Percentiles rank a stretch among this genome's conserved stretches.
Evolutionary conservation across 2,797 vertebrate genomes (phyloP).

Genomic region (Brachymystax lenok): DNA sequence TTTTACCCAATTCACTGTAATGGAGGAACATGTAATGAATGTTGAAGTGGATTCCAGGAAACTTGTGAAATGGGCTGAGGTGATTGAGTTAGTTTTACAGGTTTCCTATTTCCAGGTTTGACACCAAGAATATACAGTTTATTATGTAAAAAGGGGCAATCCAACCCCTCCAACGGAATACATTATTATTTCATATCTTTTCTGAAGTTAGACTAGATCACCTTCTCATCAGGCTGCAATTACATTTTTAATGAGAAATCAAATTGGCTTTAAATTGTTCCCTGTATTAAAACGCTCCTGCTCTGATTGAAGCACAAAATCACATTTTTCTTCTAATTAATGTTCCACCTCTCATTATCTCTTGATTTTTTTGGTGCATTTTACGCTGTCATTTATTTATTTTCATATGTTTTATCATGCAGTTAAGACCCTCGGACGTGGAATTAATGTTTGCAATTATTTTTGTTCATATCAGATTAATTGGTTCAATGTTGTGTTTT

Average conservation of each 20-base stretch:
- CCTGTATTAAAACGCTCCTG: slow-evolving; percentile 28
- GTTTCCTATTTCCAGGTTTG: slow-evolving; percentile 15
- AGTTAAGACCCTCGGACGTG: slow-evolving; percentile 41
- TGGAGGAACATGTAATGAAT: neutral
- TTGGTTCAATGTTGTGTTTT: neutral
- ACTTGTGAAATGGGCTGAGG: neutral
- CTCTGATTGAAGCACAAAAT: slow-evolving; percentile 54
- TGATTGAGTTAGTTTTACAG: neutral
- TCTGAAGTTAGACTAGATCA: slow-evolving; percentile 60
- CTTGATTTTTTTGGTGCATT: neutral
- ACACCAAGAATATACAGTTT: neutral
- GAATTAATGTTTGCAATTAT: slow-evolving; percentile 41
- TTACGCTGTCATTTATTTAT: slow-evolving; percentile 23
- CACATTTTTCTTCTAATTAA: neutral
- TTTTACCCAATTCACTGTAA: neutral
- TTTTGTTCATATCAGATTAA: slow-evolving; percentile 35
- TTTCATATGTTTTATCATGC: slow-evolving; percentile 21
- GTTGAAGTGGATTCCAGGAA: neutral
- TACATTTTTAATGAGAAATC: slow-evolving; percentile 65
- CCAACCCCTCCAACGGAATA: neutral
- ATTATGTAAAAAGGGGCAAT: neutral
- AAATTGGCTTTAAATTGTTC: slow-evolving; percentile 66
- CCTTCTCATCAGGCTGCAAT: slow-evolving; percentile 58
- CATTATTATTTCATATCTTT: slow-evolving; percentile 5
- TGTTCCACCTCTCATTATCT: neutral